Evolutionary conservation across 1,140 invertebrate genomes (phyloP), one percentile per base, ranked within the genome.

Genomic region (Ceratitis capitata): DNA sequence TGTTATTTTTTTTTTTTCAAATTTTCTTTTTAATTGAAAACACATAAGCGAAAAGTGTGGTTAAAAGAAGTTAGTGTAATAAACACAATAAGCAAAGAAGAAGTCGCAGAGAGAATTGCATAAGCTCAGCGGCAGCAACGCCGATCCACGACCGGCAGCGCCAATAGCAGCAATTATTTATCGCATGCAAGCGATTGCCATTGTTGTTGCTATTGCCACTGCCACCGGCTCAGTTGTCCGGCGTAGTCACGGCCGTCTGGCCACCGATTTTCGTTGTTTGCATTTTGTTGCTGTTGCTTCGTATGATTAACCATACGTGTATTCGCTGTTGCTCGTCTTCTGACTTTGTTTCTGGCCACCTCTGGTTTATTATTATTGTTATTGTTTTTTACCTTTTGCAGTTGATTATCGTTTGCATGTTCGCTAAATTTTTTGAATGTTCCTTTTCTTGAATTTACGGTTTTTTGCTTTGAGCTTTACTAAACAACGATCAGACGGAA

Each of bases 231-330:
- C 69, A 78, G 39, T 78, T 78, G 69, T 78, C 69, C 69, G 45
- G 23, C 39, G 69, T 39, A 78, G 69, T 78, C 69, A 78, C 39
- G 69, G 69, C 69, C 69, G 39, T 78, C 39, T 78, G 39, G 69
- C 69, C 45, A 10, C 39, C 32, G 39, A 10, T 78, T 78, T 39
- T 74, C 12, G 35, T 69, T n/a, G 69, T 42, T 45, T 14, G 23
- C 58, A 5, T 45, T 74, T 74, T 78, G 14, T 42, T 45, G 35
- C 26, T 78, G 4, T 9, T 23, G n/a, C 16, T 78, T 78, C 26
- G 19, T n/a, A 78, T 45, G 42, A n/a, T 45, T 78, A 7, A 16
- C n/a, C 23, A 78, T 69, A 19, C 51, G 14, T 19, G 16, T 53
- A 12, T 29, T n/a, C n/a, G n/a, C n/a, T n/a, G n/a, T 61, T 7